Percentiles rank a stretch among this genome's conserved stretches.
Conservation (phyloP, 2,797 vertebrate species). For the Ataeniobius toweri region DNA sequence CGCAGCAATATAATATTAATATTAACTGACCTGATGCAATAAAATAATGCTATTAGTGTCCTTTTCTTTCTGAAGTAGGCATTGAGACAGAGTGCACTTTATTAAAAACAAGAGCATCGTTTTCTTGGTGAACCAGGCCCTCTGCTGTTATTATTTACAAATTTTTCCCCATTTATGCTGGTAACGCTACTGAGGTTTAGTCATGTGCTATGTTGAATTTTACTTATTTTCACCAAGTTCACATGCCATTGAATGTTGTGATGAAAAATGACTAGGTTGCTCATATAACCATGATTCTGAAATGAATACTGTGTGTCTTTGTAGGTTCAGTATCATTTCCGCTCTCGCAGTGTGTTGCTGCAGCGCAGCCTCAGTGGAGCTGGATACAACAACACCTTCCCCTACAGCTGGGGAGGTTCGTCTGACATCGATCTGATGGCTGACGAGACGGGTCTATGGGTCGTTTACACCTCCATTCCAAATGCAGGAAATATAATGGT, state of each 20-base stretch:
- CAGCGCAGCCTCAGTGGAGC: slow-evolving; percentile 92
- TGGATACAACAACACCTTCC: slow-evolving; percentile 97
- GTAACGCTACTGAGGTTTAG: not conserved
- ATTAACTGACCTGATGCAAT: not conserved
- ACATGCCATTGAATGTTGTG: not conserved
- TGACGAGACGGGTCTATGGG: slow-evolving; percentile 95
- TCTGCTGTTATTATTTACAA: not conserved
- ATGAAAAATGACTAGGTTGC: not conserved
- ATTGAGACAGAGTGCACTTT: not conserved
- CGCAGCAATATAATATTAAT: not conserved
- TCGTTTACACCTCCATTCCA: slow-evolving; percentile 92
- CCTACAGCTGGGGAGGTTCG: slow-evolving; percentile 97
- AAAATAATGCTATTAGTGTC: not conserved
- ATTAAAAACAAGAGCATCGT: too few relatives aligned
- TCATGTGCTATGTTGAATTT: not conserved
- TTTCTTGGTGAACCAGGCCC: too few relatives aligned
- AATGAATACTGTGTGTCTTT: not conserved
- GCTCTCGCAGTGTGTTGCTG: slow-evolving; percentile 86
- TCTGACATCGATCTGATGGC: slow-evolving; percentile 99
- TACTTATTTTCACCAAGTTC: not conserved
- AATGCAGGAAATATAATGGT: slow-evolving; percentile 94
- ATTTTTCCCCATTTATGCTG: too few relatives aligned
- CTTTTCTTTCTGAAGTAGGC: too few relatives aligned
- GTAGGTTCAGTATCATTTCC: slow-evolving; percentile 91
- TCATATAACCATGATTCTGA: not conserved